A percentile compares a stretch with the other conserved stretches of the same genome.
Conservation (phyloP, 2,113 vertebrate genomes). For the Saccopteryx leptura region DNA sequence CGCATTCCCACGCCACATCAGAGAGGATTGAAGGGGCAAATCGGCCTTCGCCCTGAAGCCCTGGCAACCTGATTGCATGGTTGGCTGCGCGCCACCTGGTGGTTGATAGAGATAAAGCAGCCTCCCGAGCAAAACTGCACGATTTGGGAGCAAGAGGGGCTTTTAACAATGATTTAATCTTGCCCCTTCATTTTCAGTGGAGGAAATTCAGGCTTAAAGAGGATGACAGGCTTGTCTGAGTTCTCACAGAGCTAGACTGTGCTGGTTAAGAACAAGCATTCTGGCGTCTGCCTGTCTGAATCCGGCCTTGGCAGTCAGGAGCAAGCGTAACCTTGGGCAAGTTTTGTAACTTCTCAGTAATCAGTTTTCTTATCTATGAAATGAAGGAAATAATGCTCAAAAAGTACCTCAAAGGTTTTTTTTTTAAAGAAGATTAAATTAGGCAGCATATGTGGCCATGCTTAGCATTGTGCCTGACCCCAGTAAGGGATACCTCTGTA, state of each 20-base stretch:
- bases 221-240: not conserved
- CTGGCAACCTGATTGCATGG: rapidly evolving
- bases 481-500: not conserved
- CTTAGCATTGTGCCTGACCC: not conserved
- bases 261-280: not conserved
- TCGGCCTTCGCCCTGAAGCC: not conserved
- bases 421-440: slow-evolving; percentile 22
- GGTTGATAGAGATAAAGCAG: not conserved
- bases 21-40: not conserved
- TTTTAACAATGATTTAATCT: not conserved
- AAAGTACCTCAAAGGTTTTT: slow-evolving; percentile 17
- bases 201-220: not conserved
- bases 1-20: slow-evolving; percentile 45
- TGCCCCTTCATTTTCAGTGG: not conserved
- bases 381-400: not conserved
- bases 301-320: slow-evolving; percentile 53
- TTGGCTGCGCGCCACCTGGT: slow-evolving; percentile 60
- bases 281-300: slow-evolving; percentile 73
- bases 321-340: slow-evolving; percentile 52
- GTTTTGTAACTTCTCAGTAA: slow-evolving; percentile 69
- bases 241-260: slow-evolving; percentile 6
- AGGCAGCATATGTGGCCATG: not conserved
- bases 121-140: not conserved
- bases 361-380: slow-evolving; percentile 72
- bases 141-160: not conserved